Evolutionary conservation across 2,888 invertebrate genomes (phyloP), one percentile per base, ranked within the genome.

Genomic region (Caenorhabditis zanzibari): DNA sequence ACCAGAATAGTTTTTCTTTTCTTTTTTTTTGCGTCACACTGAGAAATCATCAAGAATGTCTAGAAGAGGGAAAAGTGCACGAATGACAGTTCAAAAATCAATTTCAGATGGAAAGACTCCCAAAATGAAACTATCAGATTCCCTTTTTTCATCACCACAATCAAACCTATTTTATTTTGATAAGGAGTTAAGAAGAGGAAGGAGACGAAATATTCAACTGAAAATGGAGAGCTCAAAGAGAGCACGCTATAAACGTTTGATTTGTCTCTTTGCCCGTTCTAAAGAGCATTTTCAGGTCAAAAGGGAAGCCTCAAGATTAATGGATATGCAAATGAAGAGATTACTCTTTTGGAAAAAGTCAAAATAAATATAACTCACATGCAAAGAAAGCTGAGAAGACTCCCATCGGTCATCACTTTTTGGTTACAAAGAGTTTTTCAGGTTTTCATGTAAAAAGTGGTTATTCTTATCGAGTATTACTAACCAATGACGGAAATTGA

Each of bases 211-310:
- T n/a, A 47, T 54, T 68, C 54, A 54, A 68, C 22, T 52, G 41
- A 54, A 68, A 44, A 63, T 38, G 24, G n/a, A 68, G 47, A 66
- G 52, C 9, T 28, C 7, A 54, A 26, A 9, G 10, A 49, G 76
- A 76, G 76, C 76, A 76, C 68, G 38, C 76, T 68, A 68, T 52
- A 72, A 59, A 72, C 32, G 72, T 72, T 72, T 72, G 59, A 47
- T 72, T 72, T 72, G 38, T 47, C 32, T 66, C 35, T 32, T 22
- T 41, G 32, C 28, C 22, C 32, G 35, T 66, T 32, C 66, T 66
- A 66, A 66, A 66, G 66, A 66, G 47, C 66, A 66, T n/a, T 66
- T 66, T 28, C 12, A 32, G 38, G 16, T 4, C n/a, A 26, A 44
- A 58, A 59, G 47, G 12, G 38, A 38, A 38, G 38, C 7, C 38